A percentile compares a stretch with the other conserved stretches of the same genome.
Evolutionary conservation across 2,113 vertebrate genomes (phyloP).

Genomic region (Chaetodon trifascialis): DNA sequence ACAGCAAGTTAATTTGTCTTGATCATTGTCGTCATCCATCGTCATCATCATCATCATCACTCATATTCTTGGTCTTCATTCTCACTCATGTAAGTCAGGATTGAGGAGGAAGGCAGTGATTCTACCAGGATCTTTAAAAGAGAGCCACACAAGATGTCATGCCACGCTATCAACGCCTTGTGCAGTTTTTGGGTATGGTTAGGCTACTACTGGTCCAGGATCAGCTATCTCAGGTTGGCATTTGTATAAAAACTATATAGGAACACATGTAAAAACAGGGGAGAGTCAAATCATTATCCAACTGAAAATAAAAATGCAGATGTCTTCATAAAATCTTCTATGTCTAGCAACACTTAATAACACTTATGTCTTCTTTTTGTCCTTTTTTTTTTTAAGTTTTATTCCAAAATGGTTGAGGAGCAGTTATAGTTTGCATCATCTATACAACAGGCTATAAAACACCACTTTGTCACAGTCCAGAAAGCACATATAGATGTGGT

Average conservation of each 20-base stretch:
- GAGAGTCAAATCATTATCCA: constrained; percentile 72
- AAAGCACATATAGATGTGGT: constrained; percentile 99
- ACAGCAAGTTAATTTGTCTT: constrained; percentile 62
- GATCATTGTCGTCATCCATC: constrained; percentile 47
- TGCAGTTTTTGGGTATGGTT: constrained; percentile 67
- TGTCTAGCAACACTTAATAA: constrained; percentile 99
- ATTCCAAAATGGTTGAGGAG: constrained; percentile 97
- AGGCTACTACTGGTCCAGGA: constrained; percentile 72
- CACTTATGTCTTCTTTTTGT: constrained; percentile 88
- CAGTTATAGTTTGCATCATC: constrained; percentile 99
- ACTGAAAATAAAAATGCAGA: constrained; percentile 88
- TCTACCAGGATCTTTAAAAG: constrained; percentile 66
- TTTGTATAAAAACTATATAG: constrained; percentile 87
- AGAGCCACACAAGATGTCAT: constrained; percentile 50
- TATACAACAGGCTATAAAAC: constrained; percentile 99
- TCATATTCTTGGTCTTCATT: constrained; percentile 51
- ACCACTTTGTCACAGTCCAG: constrained; percentile 99
- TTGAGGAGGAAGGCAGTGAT: constrained; percentile 78
- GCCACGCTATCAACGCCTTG: constrained; percentile 42
- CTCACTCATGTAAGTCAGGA: constrained; percentile 63
- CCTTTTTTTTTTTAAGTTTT: constrained; percentile 73
- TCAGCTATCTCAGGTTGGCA: constrained; percentile 69
- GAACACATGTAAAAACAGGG: constrained; percentile 87
- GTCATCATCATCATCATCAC: constrained; percentile 26
- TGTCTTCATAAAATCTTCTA: constrained; percentile 94